Conservation (phyloP, 2,113 vertebrate genomes). For the Eurystomus gularis region DNA sequence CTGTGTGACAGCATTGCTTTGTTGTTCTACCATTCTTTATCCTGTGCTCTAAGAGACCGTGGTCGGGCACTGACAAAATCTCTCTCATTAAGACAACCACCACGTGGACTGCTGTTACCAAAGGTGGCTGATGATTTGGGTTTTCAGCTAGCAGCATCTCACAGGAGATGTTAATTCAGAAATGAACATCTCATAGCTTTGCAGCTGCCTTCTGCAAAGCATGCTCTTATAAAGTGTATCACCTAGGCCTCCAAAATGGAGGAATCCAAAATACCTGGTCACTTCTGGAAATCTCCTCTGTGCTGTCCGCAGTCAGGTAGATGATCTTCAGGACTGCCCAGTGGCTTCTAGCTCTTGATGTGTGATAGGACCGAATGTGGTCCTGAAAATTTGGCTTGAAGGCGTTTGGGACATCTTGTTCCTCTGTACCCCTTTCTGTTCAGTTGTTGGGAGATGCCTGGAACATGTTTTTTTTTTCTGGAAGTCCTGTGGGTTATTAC, state of each 20-base stretch:
- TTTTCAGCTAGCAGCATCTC: background rate
- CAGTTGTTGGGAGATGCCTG: background rate
- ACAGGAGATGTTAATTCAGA: no score
- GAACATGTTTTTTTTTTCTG: background rate
- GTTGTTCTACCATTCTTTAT: constrained; percentile 18
- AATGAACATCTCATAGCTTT: no score
- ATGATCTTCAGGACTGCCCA: background rate
- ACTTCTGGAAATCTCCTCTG: background rate
- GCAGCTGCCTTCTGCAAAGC: background rate
- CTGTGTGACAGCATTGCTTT: constrained; percentile 35
- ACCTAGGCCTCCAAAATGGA: background rate
- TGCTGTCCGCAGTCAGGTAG: background rate
- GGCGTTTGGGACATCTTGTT: background rate
- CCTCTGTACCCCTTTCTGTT: background rate
- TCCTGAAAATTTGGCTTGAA: background rate
- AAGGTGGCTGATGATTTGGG: background rate
- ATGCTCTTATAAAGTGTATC: background rate
- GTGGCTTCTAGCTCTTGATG: background rate
- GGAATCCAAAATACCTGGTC: background rate
- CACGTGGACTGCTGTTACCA: background rate
- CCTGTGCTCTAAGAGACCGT: background rate
- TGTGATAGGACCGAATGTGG: background rate
- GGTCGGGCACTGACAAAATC: background rate
- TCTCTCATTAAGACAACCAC: constrained; percentile 7
- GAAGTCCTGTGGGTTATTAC: background rate